Evolutionary conservation across 2,113 vertebrate genomes (phyloP), one percentile per base, ranked within the genome.

Genomic region (Pangasianodon gigas): DNA sequence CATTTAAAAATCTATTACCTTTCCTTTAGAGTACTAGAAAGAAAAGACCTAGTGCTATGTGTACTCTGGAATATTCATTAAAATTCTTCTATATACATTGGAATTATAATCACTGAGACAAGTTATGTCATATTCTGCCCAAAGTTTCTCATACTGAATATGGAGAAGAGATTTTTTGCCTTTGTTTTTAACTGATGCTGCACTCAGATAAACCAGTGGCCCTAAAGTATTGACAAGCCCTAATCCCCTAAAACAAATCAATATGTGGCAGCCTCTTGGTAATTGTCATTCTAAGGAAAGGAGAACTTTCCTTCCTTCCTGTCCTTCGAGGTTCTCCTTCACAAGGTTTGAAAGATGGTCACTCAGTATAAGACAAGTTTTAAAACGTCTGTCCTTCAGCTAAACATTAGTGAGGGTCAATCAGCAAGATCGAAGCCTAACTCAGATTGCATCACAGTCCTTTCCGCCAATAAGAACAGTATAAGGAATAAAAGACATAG

Each of bases 1-100:
- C 77, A 62, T 62, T 74, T 62, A 75, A 86, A 83, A 69, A 83
- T 32, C 51, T 65, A 85, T 79, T 54, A 46, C 56, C 81, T 54
- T 88, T 26, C 62, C 67, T 77, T 77, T 46, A 46, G 6, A 29
- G 11, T 29, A 32, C 51, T 56, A 19, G 6, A 54, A 7, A 18
- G n/a, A 37, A 82, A 54, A 4, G 29, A 32, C 29, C 29, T 80
- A 81, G 14, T 51, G 77, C 14, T 88, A 48, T 52, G 37, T 88
- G 56, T 14, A 62, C 46, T 37, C 29, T 69, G 62, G 44, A 52
- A 69, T 62, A 48, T 67, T 18, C 44, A 85, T 85, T 69, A 4
- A 32, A 67, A 21, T 51, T 18, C 2, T 9, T 46, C 6, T 48
- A n/a, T n/a, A 85, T 18, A 44, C 52, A 58, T 29, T 75, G 69